Conservation (phyloP, 2,888 invertebrate species). For the Hedychridium roseum region DNA sequence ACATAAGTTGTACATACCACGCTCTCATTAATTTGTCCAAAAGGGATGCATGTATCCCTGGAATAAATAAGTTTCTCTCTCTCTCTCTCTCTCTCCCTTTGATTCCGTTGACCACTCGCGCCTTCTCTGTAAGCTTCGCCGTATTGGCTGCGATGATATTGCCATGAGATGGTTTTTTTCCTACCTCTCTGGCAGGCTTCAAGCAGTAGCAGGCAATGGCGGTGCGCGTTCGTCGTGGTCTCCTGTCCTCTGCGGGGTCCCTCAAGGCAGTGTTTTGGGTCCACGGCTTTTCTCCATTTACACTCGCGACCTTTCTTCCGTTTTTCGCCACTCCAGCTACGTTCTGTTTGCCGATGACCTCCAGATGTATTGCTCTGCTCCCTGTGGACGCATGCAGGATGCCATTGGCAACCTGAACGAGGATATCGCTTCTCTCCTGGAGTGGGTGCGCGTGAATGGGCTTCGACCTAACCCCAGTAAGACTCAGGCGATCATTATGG, state of each 20-base stretch:
- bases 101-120: not conserved
- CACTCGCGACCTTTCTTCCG: not conserved
- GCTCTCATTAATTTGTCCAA: too few relatives aligned
- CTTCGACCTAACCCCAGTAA: too few relatives aligned
- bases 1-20: too few relatives aligned
- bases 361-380: too few relatives aligned
- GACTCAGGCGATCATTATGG: too few relatives aligned
- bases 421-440: too few relatives aligned
- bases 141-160: not conserved
- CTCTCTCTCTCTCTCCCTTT: too few relatives aligned
- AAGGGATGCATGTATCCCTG: too few relatives aligned
- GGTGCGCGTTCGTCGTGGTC: not conserved
- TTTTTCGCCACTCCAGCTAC: not conserved
- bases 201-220: not conserved
- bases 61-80: too few relatives aligned
- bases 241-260: not conserved
- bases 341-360: not conserved
- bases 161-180: not conserved
- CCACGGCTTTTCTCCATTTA: not conserved
- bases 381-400: too few relatives aligned
- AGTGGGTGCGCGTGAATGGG: too few relatives aligned
- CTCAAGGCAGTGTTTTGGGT: not conserved
- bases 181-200: not conserved
- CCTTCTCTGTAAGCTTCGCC: not conserved
- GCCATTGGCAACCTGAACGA: too few relatives aligned